Base-by-base conservation (phyloP, 2,113 vertebrate genomes). In the Boleophthalmus pectinirostris region DNA sequence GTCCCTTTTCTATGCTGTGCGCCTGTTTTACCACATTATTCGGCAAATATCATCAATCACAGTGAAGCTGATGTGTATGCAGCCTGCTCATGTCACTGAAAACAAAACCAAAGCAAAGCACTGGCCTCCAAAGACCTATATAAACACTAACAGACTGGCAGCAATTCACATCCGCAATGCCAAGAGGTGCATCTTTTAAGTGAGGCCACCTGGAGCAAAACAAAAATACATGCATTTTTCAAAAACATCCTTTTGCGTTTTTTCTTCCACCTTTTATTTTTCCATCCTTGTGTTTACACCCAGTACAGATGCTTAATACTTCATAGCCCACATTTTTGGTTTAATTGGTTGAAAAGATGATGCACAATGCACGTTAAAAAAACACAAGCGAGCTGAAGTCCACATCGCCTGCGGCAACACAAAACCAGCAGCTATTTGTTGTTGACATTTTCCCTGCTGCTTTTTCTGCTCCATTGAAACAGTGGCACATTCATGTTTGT, bases 341-440 rank as follows among this genome's bases (percentile, higher is more conserved):
- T 88, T 92, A 93, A 91, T 90, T 91, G 89, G 87, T 91, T 90
- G 82, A 90, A 91, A 85, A 89, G 78, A 89, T 82, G 78, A 91
- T 85, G 82, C 85, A 90, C 87, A 88, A 89, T 83, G 85, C 45
- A 72, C 9, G 74, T 18, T 81, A 83, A 49, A 83, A 80, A 85
- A 86, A 89, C 86, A 84, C 12, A 73, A 79, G 81, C 69, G 75
- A 90, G 80, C 81, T 74, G 73, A 85, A 82, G 89, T 90, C 88
- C 83, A 82, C 66, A 82, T 85, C 74, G 86, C 90, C 88, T 60
- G 75, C 65, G 47, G 89, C 89, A 70, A 71, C 35, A 83, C 73
- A 87, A 33, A 90, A 90, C 85, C 78, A 87, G 86, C 87, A 90
- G 87, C 78, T 89, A 88, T 91, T 89, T 91, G 87, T 84, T 92